A percentile compares a stretch with the other conserved stretches of the same genome.
Evolutionary conservation across 2,797 vertebrate species (phyloP).

Genomic region (Distichodus sexfasciatus): DNA sequence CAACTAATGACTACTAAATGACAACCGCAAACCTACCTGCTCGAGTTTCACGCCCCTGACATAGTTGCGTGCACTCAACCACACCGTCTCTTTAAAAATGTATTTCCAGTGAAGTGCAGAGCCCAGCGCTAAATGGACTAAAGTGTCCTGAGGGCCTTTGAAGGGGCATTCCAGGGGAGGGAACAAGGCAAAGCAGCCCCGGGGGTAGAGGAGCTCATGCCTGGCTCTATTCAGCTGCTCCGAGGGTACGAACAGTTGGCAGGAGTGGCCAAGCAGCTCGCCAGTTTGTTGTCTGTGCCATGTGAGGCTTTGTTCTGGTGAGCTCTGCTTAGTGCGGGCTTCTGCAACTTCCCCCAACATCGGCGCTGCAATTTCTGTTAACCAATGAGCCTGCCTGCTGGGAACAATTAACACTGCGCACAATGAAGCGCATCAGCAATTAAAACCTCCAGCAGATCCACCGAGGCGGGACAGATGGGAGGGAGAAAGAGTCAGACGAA

Average conservation of each 20-base stretch:
- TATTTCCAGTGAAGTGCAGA: background rate
- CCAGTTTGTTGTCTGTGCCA: slow-evolving; percentile 1
- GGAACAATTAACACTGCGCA: slow-evolving; percentile 64
- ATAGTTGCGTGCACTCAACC: slow-evolving; percentile 5
- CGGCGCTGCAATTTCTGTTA: slow-evolving; percentile 19
- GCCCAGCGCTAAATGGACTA: background rate
- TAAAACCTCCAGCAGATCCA: slow-evolving; percentile 61
- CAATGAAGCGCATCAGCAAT: slow-evolving; percentile 65
- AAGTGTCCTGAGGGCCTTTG: background rate
- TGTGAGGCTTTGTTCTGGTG: slow-evolving; percentile 16
- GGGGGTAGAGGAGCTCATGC: background rate
- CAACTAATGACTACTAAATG: background rate
- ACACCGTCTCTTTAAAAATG: background rate
- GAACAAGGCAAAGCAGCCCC: background rate
- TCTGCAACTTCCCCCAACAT: slow-evolving; percentile 16
- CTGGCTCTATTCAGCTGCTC: background rate
- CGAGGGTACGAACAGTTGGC: slow-evolving; percentile 4
- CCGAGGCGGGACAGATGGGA: slow-evolving; percentile 25
- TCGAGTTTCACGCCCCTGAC: slow-evolving; percentile 4
- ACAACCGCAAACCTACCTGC: slow-evolving; percentile 29
- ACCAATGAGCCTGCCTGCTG: slow-evolving; percentile 50
- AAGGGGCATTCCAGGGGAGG: background rate
- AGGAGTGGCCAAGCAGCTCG: background rate
- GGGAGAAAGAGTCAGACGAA: slow-evolving; percentile 35
- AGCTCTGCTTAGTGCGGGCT: slow-evolving; percentile 1